Evolutionary conservation across 2,888 invertebrate genomes (phyloP).

Genomic region (Hirtodrosophila histrioides): DNA sequence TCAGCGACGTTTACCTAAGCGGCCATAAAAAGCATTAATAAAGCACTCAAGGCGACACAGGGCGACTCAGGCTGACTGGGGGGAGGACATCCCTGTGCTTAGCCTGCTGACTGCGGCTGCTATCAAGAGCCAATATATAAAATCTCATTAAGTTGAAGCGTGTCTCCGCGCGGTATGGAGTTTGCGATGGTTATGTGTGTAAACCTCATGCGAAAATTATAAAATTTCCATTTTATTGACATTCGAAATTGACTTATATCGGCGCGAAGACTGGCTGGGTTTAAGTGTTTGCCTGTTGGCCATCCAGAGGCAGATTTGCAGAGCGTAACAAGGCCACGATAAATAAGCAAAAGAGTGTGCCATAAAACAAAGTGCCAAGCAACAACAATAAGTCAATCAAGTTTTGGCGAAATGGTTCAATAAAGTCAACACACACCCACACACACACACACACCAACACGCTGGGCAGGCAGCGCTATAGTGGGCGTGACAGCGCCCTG

Average conservation of each 20-base stretch:
- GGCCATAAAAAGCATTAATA: conserved; percentile 65
- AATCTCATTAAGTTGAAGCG: conserved; percentile 71
- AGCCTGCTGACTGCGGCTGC: conserved; percentile 25
- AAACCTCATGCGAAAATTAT: conserved; percentile 61
- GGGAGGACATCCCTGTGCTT: conserved; percentile 20
- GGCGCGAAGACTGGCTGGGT: conserved; percentile 43
- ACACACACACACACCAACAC: conserved; percentile 3
- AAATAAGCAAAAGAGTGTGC: conserved; percentile 41
- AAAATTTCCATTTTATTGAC: conserved; percentile 79
- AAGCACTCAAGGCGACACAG: conserved; percentile 32
- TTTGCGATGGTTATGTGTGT: conserved; percentile 6
- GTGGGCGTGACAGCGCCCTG: conserved; percentile 33
- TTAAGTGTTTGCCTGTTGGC: conserved; percentile 63
- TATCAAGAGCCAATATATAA: conserved; percentile 72
- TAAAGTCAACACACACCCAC: conserved; percentile 65
- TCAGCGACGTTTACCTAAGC: conserved; percentile 55
- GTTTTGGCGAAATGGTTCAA: conserved; percentile 73
- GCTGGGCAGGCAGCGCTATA: conserved; percentile 6
- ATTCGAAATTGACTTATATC: conserved; percentile 74
- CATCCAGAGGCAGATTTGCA: conserved; percentile 13
- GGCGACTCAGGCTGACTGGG: not conserved
- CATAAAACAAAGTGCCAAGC: conserved; percentile 33
- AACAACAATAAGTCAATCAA: conserved; percentile 71
- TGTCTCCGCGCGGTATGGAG: conserved; percentile 20
- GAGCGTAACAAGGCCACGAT: conserved; percentile 28